Conservation (phyloP, 1,140 invertebrate genomes). For the Saccostrea echinata region DNA sequence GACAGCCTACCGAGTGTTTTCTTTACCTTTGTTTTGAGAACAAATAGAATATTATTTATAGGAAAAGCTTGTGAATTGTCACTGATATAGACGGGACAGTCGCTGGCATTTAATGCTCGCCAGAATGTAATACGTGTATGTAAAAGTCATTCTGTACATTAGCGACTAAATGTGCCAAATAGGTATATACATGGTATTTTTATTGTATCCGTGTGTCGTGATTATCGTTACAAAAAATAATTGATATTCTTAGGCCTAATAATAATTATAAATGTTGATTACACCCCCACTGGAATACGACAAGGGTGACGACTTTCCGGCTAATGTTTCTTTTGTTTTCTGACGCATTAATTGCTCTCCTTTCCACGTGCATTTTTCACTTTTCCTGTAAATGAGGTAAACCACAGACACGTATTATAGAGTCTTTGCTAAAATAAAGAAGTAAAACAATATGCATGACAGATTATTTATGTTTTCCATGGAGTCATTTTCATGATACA, state of each 20-base stretch:
- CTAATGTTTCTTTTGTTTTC: neutral
- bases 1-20: neutral
- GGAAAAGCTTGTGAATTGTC: neutral
- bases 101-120: neutral
- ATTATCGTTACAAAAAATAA: neutral
- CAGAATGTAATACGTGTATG: neutral
- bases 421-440: neutral
- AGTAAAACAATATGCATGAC: neutral
- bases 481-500: neutral
- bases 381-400: constrained; percentile 19
- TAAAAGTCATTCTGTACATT: neutral
- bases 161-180: neutral
- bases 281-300: constrained; percentile 7
- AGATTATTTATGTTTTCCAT: constrained; percentile 31
- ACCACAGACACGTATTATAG: neutral
- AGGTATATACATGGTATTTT: neutral
- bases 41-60: neutral
- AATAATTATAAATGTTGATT: neutral
- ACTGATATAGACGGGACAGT: neutral
- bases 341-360: constrained; percentile 10
- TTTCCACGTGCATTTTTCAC: neutral
- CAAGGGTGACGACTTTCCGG: constrained; percentile 18
- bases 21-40: neutral
- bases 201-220: neutral
- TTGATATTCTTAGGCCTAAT: neutral